Base-by-base conservation (phyloP, 2,113 vertebrate genomes). In the Chloropsis hardwickii region DNA sequence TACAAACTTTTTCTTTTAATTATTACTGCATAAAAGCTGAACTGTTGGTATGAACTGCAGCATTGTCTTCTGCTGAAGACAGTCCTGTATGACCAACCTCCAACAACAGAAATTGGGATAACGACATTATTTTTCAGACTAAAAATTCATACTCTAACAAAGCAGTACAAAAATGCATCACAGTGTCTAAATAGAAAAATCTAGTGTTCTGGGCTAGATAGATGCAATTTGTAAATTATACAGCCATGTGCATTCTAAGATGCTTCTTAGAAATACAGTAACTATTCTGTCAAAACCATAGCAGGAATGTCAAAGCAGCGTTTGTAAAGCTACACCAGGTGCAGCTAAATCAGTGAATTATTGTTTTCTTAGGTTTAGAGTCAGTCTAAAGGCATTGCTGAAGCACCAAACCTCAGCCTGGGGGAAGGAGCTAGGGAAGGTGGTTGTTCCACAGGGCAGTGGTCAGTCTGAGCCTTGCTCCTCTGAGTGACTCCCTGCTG, bases 1-100 rank as follows among this genome's bases (percentile, higher is more conserved):
- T 85, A 62, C 22, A 86, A 74, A 12, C 39, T 77, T 94, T 96
- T 95, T 90, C 25, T 90, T 94, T 60, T 84, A 66, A 88, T 86
- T 95, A 88, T 92, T 94, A 80, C 65, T 73, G 45, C 66, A 82
- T 58, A 69, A 73, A 91, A 28, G 10, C 69, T 45, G 45, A 83
- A 61, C 28, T 50, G 37, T 67, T 67, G 24, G 20, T 35, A 50
- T 7, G 29, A 51, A 14, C 22, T 60, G 29, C 72, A 73, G 53
- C 3, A 22, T 21, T 91, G 20, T 79, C 69, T 80, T 91, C 64
- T 83, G 73, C 65, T 23, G 78, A 73, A 35, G 42, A 25, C 35
- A 78, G 28, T 24, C 50, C 70, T 62, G 21, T 27, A 27, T 24
- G 27, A 28, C 51, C 58, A 70, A 70, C 13, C 37, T 87, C 67